Conservation (phyloP, 2,888 invertebrate genomes). For the Scaptomyza flava region DNA sequence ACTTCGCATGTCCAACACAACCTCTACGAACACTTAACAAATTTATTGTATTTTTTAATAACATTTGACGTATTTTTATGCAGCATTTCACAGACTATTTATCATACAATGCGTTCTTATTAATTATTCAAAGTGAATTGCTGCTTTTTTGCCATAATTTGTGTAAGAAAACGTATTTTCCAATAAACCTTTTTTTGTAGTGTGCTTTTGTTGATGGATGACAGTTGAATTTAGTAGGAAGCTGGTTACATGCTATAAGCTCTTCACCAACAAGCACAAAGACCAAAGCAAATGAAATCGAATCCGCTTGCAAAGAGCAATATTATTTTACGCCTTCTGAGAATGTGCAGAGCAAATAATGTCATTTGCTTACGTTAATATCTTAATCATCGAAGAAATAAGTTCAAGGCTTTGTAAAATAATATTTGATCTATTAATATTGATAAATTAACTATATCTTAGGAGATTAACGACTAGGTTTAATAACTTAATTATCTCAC, state of each 20-base stretch:
- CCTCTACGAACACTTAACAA: slow-evolving; percentile 27
- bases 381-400: too few species aligned
- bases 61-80: slow-evolving; percentile 9
- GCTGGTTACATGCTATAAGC: slow-evolving; percentile 34
- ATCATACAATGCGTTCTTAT: slow-evolving; percentile 1
- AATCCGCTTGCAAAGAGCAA: slow-evolving; percentile 10
- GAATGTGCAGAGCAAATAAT: slow-evolving; percentile 6
- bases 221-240: slow-evolving; percentile 40
- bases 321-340: slow-evolving; percentile 6
- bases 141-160: background rate
- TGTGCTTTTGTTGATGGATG: slow-evolving; percentile 29
- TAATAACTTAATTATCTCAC: too few species aligned
- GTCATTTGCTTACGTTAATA: too few species aligned
- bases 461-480: too few species aligned
- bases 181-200: slow-evolving; percentile 21
- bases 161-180: background rate
- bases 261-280: slow-evolving; percentile 14
- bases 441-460: too few species aligned
- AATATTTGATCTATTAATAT: too few species aligned
- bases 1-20: slow-evolving; percentile 33
- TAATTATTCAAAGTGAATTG: background rate
- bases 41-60: slow-evolving; percentile 51
- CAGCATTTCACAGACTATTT: slow-evolving; percentile 4
- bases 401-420: too few species aligned
- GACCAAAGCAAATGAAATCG: slow-evolving; percentile 15